Base-by-base conservation (phyloP, 2,113 vertebrate species). In the Sprattus sprattus region DNA sequence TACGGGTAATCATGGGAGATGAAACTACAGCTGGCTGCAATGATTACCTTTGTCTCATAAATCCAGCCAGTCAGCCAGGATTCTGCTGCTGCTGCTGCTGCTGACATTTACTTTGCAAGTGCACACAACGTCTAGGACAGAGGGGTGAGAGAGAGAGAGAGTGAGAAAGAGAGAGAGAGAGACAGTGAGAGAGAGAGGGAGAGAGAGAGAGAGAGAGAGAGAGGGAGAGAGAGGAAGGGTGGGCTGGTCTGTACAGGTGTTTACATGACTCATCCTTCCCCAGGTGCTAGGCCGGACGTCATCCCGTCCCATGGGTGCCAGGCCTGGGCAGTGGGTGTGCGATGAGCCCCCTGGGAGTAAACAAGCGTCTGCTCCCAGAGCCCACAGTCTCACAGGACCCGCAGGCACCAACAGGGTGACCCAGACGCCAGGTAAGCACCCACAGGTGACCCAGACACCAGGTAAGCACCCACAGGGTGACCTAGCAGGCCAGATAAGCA, bases 21-120 rank as follows among this genome's bases (percentile, higher is more conserved):
- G 81, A 49, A 83, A 83, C 83, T 83, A 47, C 82, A n/a, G 52
- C 82, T 28, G 71, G 46, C 28, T 83, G 82, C 45, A 54, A 86
- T 83, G 44, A 86, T 80, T 83, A 86, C 60, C 85, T 82, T 64
- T 71, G 81, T 22, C 45, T 86, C 81, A 45, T 60, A 81, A 81
- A 81, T 85, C 47, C 78, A 81, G 64, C 57, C 57, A 71, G 25
- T 8, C 64, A 85, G 84, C 78, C 45, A 45, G 60, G 45, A 78
- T 60, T 20, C 54, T 81, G 45, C 84, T 45, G 39, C 50, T 44
- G 45, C 84, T 45, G 39, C 50, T 44, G 52, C 57, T 44, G n/a
- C 45, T 82, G 80, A 64, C 50, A 85, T 60, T 81, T 81, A 81
- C 52, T 75, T 85, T 85, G 75, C 64, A 84, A 39, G 39, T 39